Conservation (phyloP, 2,888 invertebrate genomes). For the Philhelius pedissequus region DNA sequence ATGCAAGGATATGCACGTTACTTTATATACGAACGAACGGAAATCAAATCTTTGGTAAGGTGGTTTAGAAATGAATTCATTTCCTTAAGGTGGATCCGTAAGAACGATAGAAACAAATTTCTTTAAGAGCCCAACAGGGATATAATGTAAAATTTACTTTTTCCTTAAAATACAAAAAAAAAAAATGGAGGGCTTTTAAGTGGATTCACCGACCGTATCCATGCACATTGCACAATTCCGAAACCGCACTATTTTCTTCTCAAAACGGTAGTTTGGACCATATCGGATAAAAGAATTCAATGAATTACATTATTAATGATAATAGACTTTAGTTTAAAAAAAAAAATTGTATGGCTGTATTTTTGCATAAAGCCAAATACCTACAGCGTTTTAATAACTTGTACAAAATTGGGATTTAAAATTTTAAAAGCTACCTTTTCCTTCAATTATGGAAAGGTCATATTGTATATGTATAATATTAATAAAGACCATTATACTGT, state of each 20-base stretch:
- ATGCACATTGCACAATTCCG: slow-evolving; percentile 30
- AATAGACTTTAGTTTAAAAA: background rate
- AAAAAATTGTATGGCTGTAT: background rate
- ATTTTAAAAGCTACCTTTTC: too few relatives aligned
- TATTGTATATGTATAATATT: too few relatives aligned
- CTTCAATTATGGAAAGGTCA: too few relatives aligned
- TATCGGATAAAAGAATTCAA: slow-evolving; percentile 37
- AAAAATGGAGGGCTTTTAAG: slow-evolving; percentile 45
- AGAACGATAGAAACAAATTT: background rate
- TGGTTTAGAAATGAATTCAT: slow-evolving; percentile 45
- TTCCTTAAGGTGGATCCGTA: slow-evolving; percentile 41
- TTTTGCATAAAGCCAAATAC: background rate
- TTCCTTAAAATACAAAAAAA: background rate
- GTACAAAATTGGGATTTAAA: background rate
- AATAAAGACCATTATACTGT: too few relatives aligned
- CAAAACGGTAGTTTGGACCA: background rate
- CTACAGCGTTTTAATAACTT: background rate
- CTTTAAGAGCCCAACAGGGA: slow-evolving; percentile 1
- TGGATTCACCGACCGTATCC: slow-evolving; percentile 45
- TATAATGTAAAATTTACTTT: slow-evolving; percentile 5
- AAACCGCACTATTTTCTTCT: background rate
- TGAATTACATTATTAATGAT: slow-evolving; percentile 42
- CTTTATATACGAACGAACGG: slow-evolving; percentile 15
- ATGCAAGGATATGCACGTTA: slow-evolving; percentile 57
- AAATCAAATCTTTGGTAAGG: slow-evolving; percentile 44